Evolutionary conservation across 2,797 vertebrate species (phyloP).

Genomic region (Platyrinchus mystaceus): DNA sequence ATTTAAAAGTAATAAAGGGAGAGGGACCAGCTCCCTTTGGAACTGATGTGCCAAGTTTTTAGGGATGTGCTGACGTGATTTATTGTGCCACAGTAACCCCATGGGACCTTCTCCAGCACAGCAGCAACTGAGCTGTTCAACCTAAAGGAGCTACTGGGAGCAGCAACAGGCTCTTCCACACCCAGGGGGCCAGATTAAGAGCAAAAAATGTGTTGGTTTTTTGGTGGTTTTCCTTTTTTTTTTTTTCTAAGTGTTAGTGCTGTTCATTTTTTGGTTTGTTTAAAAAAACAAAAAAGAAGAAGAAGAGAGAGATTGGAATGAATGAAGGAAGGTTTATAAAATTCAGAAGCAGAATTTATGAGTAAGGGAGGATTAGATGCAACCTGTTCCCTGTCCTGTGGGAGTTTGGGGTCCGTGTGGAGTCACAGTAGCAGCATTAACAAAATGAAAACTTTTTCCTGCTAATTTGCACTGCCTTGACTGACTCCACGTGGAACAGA

Average conservation of each 20-base stretch:
- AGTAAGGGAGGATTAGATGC: neutral
- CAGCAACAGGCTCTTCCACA: neutral
- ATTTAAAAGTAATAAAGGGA: neutral
- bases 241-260: neutral
- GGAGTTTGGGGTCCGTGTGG: rapidly evolving
- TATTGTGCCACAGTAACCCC: neutral
- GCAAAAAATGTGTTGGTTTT: neutral
- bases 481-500: rapidly evolving
- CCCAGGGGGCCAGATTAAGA: neutral
- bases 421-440: neutral
- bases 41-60: neutral
- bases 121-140: neutral
- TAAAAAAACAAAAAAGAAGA: neutral
- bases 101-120: neutral
- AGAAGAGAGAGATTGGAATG: rapidly evolving
- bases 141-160: neutral
- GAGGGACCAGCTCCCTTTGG: rapidly evolving
- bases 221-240: rapidly evolving
- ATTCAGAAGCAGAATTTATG: neutral
- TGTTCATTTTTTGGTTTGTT: neutral
- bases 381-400: neutral
- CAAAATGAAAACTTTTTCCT: neutral
- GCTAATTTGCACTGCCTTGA: neutral
- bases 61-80: neutral
- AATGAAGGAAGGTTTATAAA: neutral